Conservation (phyloP, 2,113 vertebrate species). For the Phalacrocorax brasilianus region DNA sequence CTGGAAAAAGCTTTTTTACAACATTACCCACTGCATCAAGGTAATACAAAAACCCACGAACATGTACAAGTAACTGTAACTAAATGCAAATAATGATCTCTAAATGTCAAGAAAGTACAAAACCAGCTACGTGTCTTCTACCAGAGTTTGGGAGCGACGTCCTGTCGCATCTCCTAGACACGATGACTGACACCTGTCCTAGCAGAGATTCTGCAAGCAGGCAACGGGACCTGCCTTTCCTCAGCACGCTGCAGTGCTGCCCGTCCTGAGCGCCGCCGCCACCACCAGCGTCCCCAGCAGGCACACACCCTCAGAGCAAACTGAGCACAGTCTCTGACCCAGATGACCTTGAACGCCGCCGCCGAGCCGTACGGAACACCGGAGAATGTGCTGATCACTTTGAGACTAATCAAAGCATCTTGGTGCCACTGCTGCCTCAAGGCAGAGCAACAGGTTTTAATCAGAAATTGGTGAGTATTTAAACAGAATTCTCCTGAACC, state of each 20-base stretch:
- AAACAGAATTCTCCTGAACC: not conserved
- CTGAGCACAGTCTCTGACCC: accelerated
- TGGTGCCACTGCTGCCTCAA: accelerated
- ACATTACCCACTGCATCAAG: not conserved
- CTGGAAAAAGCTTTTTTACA: not conserved
- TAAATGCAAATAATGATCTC: not conserved
- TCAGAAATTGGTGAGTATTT: not conserved
- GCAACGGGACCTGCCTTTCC: accelerated
- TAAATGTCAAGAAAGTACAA: not conserved
- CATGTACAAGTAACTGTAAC: not conserved
- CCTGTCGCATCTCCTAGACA: not conserved
- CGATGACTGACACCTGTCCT: accelerated
- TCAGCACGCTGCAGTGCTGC: accelerated
- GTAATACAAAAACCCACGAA: not conserved
- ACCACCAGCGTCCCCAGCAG: not conserved
- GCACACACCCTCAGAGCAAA: accelerated
- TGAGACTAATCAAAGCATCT: accelerated
- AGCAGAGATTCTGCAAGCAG: not conserved
- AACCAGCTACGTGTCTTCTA: not conserved
- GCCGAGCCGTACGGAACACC: not conserved
- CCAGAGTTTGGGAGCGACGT: not conserved
- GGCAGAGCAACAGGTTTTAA: not conserved
- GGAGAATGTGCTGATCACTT: accelerated
- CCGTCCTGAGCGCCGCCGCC: accelerated
- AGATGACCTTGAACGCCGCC: accelerated